Evolutionary conservation across 2,113 vertebrate genomes (phyloP).

Genomic region (Phoxinus phoxinus): DNA sequence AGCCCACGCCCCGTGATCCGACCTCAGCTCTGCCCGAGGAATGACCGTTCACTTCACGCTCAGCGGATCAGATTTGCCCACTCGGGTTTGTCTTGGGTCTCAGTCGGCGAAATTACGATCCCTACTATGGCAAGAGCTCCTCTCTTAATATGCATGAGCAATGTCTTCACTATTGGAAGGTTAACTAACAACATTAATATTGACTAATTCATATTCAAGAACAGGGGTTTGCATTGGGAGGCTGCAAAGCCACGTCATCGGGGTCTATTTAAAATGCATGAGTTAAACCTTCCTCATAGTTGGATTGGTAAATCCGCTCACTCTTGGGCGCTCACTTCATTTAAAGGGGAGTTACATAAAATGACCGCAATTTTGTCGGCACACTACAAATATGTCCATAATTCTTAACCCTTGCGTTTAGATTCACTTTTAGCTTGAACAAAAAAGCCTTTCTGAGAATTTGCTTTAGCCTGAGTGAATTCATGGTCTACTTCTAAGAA

Average conservation of each 20-base stretch:
- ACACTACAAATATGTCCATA: neutral
- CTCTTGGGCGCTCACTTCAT: neutral
- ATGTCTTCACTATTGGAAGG: neutral
- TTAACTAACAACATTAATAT: neutral
- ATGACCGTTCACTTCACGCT: neutral
- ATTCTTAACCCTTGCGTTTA: neutral
- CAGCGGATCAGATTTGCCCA: neutral
- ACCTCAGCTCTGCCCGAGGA: conserved; percentile 3
- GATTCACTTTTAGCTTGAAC: neutral
- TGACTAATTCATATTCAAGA: neutral
- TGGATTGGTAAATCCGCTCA: neutral
- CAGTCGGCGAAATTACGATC: neutral
- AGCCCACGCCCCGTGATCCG: conserved; percentile 36
- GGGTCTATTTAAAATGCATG: neutral
- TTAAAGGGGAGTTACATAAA: neutral
- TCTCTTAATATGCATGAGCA: neutral
- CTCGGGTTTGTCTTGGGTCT: neutral
- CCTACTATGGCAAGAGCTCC: neutral
- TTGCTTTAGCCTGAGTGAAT: neutral
- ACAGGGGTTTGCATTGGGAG: neutral
- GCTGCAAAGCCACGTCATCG: neutral
- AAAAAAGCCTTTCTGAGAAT: neutral
- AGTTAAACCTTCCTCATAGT: neutral
- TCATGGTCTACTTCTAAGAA: neutral
- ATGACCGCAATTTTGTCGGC: conserved; percentile 19